Percentiles rank a stretch among this genome's conserved stretches.
These are phyloP conservation scores for Agrotis ipsilon DNA, from an alignment of 2,888 invertebrate genomes.

Conservation along the genomic window DNA sequence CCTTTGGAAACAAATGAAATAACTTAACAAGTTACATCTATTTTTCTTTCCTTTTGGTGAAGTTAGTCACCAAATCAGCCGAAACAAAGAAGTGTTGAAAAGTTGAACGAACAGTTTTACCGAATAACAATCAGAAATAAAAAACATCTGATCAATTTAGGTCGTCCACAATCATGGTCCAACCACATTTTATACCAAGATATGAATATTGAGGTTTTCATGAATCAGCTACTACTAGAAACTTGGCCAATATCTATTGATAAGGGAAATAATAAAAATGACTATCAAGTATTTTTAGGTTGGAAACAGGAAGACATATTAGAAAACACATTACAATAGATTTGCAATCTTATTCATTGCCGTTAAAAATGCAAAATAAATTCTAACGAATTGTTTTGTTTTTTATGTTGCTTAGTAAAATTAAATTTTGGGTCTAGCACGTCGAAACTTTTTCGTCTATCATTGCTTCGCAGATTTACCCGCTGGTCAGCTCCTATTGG, in stretches of 20 bases:
- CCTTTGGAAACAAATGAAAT: not conserved
- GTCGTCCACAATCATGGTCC: not conserved
- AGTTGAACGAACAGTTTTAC: not conserved
- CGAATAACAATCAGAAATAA: not conserved
- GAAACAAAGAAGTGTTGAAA: not conserved
- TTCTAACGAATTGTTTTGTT: too few species aligned
- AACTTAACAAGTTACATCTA: too few species aligned
- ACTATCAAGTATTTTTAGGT: not conserved
- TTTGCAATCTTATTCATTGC: too few species aligned
- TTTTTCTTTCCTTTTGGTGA: too few species aligned
- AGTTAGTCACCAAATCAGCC: too few species aligned
- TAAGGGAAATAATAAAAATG: constrained; percentile 20
- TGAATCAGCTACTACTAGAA: not conserved
- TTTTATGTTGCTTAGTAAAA: too few species aligned
- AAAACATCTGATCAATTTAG: not conserved
- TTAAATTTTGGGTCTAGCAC: too few species aligned
- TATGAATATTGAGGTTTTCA: constrained; percentile 3
- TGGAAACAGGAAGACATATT: not conserved
- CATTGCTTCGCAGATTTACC: not conserved
- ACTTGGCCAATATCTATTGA: not conserved
- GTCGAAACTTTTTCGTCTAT: not conserved
- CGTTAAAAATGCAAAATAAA: too few species aligned
- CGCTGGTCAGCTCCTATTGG: too few species aligned
- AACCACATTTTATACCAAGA: constrained; percentile 26
- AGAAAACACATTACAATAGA: not conserved